Base-by-base conservation (phyloP, 2,888 invertebrate genomes). In the Raillietiella orientalis region DNA sequence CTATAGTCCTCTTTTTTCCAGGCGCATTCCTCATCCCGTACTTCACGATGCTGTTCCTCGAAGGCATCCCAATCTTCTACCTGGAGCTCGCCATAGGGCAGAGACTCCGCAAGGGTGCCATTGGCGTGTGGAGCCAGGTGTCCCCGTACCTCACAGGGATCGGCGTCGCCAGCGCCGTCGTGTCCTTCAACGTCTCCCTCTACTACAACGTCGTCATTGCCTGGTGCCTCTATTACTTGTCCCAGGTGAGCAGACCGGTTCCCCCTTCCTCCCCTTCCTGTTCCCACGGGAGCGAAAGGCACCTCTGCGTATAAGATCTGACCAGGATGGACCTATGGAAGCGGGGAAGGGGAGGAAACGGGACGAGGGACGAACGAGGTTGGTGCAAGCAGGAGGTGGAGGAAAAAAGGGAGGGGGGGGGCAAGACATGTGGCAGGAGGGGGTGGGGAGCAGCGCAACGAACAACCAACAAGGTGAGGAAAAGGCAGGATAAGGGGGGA, bases 151-250 rank as follows among this genome's bases (percentile, higher is more conserved):
- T 75, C 37, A 72, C 66, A 20, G 79, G 77, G 9, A 77, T 79
- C 29, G 79, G 87, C 5, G 66, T 87, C 35, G 79, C 84, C 41
- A 77, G 77, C 28, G 84, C 84, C 2, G 71, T 90, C 33, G 87
- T 90, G 16, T 84, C 84, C 2, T 87, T 82, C 50, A 75, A 84
- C 43, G 84, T 90, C 33, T 84, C 82, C 8, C 56, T 90, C 34
- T 90, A 90, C 49, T 90, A 90, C 50, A 90, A 90, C 50, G 84
- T 84, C 31, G 87, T 90, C 38, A 84, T 90, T 36, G 84, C 84
- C 31, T 90, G 90, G 90, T 84, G 84, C 45, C 57, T 87, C 41
- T 82, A 79, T 48, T 87, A 84, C 50, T 67, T 84, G 42, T 66
- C 71, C 35, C 72, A 74, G 46, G 56, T 49, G 37, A 41, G 37